Evolutionary conservation across 2,113 vertebrate genomes (phyloP).

Genomic region (Lates calcarifer): DNA sequence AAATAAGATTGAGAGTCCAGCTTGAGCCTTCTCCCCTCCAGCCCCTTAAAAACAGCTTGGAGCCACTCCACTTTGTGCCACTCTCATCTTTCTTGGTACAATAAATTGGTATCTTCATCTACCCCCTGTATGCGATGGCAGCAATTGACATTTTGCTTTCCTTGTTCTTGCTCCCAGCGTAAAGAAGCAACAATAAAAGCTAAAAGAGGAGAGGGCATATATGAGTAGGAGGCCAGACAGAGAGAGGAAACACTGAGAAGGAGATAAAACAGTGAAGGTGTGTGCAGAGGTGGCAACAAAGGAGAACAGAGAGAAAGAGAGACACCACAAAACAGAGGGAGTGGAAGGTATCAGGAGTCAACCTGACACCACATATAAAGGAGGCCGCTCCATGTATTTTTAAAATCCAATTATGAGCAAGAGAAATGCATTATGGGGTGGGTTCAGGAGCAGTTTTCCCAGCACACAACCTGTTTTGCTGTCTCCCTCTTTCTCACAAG

Average conservation of each 20-base stretch:
- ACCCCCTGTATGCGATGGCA: slow-evolving; percentile 5
- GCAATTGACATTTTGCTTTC: slow-evolving; percentile 51
- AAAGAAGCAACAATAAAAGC: slow-evolving; percentile 21
- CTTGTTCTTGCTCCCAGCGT: slow-evolving; percentile 27
- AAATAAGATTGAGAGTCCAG: slow-evolving; percentile 24
- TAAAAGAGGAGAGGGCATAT: too few relatives aligned
- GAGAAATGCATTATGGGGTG: slow-evolving; percentile 50
- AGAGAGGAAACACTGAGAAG: background rate
- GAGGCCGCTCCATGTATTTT: slow-evolving; percentile 74
- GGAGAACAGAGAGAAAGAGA: slow-evolving; percentile 6
- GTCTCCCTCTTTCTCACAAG: slow-evolving; percentile 23
- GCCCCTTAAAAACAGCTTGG: slow-evolving; percentile 53
- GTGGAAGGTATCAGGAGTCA: slow-evolving; percentile 30
- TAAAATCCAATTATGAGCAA: slow-evolving; percentile 76
- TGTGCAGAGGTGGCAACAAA: background rate
- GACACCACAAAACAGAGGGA: slow-evolving; percentile 7
- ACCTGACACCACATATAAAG: slow-evolving; percentile 54
- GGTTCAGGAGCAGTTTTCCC: slow-evolving; percentile 51
- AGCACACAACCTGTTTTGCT: slow-evolving; percentile 48
- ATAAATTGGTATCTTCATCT: slow-evolving; percentile 40
- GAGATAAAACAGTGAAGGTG: slow-evolving; percentile 10
- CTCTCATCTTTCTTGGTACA: slow-evolving; percentile 32
- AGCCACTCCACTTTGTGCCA: slow-evolving; percentile 8
- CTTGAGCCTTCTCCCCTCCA: slow-evolving; percentile 30
- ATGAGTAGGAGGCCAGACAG: slow-evolving; percentile 22